Evolutionary conservation across 2,797 vertebrate species (phyloP).

Genomic region (Novumbra hubbsi): DNA sequence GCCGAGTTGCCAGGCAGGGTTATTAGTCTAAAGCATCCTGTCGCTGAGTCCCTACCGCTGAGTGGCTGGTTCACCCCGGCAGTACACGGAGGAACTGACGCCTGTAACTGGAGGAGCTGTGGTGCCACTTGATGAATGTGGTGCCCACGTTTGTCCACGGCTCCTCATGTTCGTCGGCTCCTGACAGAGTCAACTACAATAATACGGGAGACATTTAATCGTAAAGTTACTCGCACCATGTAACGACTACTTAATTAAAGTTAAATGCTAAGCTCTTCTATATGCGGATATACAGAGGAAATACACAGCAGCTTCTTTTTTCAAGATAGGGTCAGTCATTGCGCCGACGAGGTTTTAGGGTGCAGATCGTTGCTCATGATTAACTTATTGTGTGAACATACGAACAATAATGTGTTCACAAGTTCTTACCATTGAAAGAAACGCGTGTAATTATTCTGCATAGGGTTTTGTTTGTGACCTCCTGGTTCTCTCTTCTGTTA

Average conservation of each 20-base stretch:
- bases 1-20: background rate
- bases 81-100: conserved; percentile 23
- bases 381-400: no score
- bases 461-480: background rate
- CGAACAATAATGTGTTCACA: background rate
- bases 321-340: background rate
- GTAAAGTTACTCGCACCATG: background rate
- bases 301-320: background rate
- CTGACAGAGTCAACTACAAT: conserved; percentile 11
- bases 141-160: conserved; percentile 9
- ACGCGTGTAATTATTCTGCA: background rate
- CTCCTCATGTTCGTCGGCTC: conserved; percentile 19
- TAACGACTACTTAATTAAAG: background rate
- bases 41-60: background rate
- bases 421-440: background rate
- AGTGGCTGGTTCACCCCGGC: conserved; percentile 20
- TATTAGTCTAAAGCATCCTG: background rate
- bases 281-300: background rate
- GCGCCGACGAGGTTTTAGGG: background rate
- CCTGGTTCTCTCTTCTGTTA: background rate
- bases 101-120: conserved; percentile 21
- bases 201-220: conserved; percentile 14
- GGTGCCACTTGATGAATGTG: conserved; percentile 22
- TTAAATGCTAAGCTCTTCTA: background rate
- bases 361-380: no score